phyloP scores from a whole-genome alignment of 2,888 invertebrate genomes.

The Eubasilissa splendida region DNA sequence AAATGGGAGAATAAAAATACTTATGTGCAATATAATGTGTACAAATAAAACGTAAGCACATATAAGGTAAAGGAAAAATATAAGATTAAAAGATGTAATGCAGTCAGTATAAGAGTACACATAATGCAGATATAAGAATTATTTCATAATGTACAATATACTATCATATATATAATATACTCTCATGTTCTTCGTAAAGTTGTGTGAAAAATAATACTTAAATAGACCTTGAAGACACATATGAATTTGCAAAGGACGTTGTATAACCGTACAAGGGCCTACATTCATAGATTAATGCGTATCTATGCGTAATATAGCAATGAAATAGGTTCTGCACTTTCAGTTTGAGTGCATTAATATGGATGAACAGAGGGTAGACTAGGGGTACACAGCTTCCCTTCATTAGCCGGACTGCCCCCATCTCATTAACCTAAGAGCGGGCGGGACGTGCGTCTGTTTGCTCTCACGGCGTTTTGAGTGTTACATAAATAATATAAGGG shows the following conservation, averaged over 20 bases:
- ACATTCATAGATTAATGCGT: too few relatives aligned
- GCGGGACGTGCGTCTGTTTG: constrained; percentile 40
- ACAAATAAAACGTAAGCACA: too few relatives aligned
- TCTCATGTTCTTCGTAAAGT: too few relatives aligned
- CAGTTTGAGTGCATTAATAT: not conserved
- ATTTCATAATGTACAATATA: too few relatives aligned
- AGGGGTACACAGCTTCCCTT: constrained; percentile 24
- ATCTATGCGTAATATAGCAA: not conserved
- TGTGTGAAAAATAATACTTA: not conserved
- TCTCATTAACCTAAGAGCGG: constrained; percentile 44
- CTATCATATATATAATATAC: too few relatives aligned
- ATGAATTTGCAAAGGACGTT: not conserved
- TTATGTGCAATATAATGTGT: too few relatives aligned
- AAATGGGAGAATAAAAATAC: too few relatives aligned
- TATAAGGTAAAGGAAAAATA: too few relatives aligned
- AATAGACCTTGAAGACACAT: not conserved
- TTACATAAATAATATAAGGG: constrained; percentile 52
- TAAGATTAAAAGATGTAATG: too few relatives aligned
- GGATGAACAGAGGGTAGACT: not conserved
- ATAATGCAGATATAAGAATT: too few relatives aligned
- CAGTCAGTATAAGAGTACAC: too few relatives aligned
- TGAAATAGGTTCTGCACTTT: constrained; percentile 8
- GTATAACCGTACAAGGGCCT: not conserved
- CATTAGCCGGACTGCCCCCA: constrained; percentile 31
- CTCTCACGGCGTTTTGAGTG: constrained; percentile 43